phyloP scores from a whole-genome alignment of 2,797 vertebrate genomes.

The Crax fasciolata region DNA sequence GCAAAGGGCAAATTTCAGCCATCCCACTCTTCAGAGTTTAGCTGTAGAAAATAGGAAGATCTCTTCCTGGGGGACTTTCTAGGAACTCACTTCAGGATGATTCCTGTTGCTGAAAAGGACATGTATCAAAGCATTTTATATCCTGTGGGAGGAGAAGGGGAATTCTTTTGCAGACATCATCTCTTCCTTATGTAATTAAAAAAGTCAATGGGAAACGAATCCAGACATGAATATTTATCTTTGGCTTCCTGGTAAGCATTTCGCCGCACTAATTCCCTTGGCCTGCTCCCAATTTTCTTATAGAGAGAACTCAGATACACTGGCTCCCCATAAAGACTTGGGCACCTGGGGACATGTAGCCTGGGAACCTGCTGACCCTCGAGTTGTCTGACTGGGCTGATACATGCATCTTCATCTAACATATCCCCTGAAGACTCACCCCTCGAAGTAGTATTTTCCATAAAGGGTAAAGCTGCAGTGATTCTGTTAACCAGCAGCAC shows the following conservation, averaged over 20 bases:
- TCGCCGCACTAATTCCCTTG: slow-evolving; percentile 37
- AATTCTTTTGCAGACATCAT: slow-evolving; percentile 70
- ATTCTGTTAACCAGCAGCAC: background rate
- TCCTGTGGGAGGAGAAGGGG: slow-evolving; percentile 70
- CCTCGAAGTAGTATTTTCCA: slow-evolving; percentile 24
- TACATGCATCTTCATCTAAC: slow-evolving; percentile 47
- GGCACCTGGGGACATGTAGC: slow-evolving; percentile 60
- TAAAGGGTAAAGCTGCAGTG: slow-evolving; percentile 27
- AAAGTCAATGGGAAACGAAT: slow-evolving; percentile 69
- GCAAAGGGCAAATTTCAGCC: background rate
- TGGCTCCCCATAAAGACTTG: slow-evolving; percentile 30
- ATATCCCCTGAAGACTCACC: slow-evolving; percentile 49
- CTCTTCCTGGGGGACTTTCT: slow-evolving; percentile 62
- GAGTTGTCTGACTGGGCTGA: slow-evolving; percentile 15
- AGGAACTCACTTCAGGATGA: slow-evolving; percentile 61
- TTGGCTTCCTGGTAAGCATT: slow-evolving; percentile 53
- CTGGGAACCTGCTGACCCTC: slow-evolving; percentile 69
- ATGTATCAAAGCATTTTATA: slow-evolving; percentile 47
- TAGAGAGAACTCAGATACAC: slow-evolving; percentile 45
- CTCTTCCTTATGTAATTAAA: slow-evolving; percentile 70
- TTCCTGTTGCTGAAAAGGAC: slow-evolving; percentile 55
- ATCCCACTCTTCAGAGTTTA: slow-evolving; percentile 24
- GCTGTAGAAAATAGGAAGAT: slow-evolving; percentile 8
- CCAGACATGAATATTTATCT: slow-evolving; percentile 73
- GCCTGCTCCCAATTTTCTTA: slow-evolving; percentile 39